Percentiles rank a stretch among this genome's conserved stretches.
phyloP scores from a whole-genome alignment of 2,113 vertebrate species.

The Leiothrix lutea region DNA sequence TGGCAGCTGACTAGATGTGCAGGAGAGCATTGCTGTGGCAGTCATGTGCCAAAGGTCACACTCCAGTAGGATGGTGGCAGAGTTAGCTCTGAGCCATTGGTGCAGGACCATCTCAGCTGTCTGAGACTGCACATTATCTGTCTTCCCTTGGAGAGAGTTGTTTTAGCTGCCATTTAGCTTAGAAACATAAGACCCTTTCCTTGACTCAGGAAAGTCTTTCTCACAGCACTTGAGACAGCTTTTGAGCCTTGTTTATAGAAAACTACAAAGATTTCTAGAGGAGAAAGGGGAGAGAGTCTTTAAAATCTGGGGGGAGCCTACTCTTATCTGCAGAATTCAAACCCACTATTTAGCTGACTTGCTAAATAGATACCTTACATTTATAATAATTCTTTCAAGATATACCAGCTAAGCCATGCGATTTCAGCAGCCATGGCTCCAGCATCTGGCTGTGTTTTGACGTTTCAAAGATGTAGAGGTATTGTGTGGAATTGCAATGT shows the following conservation, averaged over 20 bases:
- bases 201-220: background rate
- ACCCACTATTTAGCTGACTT: slow-evolving; percentile 20
- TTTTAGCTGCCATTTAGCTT: background rate
- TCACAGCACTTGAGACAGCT: background rate
- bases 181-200: background rate
- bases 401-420: slow-evolving; percentile 59
- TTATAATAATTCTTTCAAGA: slow-evolving; percentile 47
- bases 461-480: slow-evolving; percentile 70
- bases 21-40: background rate
- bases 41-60: background rate
- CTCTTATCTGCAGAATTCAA: slow-evolving; percentile 20
- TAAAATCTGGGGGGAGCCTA: background rate
- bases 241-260: background rate
- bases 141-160: background rate
- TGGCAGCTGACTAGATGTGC: background rate
- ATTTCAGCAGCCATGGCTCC: slow-evolving; percentile 60
- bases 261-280: background rate
- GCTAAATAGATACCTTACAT: slow-evolving; percentile 52
- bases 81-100: background rate
- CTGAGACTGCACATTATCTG: background rate
- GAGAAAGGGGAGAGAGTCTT: background rate
- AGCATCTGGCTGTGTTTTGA: slow-evolving; percentile 76
- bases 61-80: background rate
- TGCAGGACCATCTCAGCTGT: background rate
- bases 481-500: slow-evolving; percentile 68